These are phyloP conservation scores for Theonella swinhoei DNA, from an alignment of 37 sponge, comb jelly and placozoan genomes.

Conservation along the genomic window DNA sequence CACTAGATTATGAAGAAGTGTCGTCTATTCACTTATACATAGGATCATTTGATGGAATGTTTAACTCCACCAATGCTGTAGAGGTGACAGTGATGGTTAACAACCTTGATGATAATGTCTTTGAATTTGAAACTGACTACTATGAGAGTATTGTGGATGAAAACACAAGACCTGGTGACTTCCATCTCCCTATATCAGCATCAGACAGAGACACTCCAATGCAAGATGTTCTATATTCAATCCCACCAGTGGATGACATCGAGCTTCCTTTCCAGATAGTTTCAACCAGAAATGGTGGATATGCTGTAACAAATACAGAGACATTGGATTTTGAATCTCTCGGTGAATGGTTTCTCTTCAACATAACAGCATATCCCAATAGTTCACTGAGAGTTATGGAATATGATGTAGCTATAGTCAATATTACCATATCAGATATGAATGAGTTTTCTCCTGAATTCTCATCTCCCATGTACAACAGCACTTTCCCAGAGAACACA, in stretches of 20 bases:
- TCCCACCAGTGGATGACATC: background rate
- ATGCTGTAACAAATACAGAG: slow-evolving; percentile 36
- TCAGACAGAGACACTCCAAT: slow-evolving; percentile 26
- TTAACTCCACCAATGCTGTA: slow-evolving; percentile 15
- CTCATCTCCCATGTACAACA: background rate
- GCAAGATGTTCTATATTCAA: slow-evolving; percentile 1
- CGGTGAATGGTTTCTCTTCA: slow-evolving; percentile 31
- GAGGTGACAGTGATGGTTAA: slow-evolving; percentile 5
- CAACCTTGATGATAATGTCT: slow-evolving; percentile 52
- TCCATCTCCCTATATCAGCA: slow-evolving; percentile 30
- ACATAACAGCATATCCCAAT: slow-evolving; percentile 13
- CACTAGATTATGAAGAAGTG: slow-evolving; percentile 50
- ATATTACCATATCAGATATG: slow-evolving; percentile 27
- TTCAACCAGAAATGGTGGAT: background rate
- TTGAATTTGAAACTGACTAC: slow-evolving; percentile 6
- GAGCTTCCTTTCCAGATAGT: slow-evolving; percentile 1
- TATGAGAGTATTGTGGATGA: slow-evolving; percentile 37
- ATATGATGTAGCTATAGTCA: slow-evolving; percentile 3
- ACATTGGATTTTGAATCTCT: slow-evolving; percentile 58
- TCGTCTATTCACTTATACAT: background rate
- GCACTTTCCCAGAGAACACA: slow-evolving; percentile 9
- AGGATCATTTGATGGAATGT: slow-evolving; percentile 24
- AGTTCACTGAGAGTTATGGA: background rate
- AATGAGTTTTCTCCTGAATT: slow-evolving; percentile 59
- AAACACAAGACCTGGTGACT: slow-evolving; percentile 6